Conservation (phyloP, 2,888 invertebrate genomes). For the Tipula helvola region DNA sequence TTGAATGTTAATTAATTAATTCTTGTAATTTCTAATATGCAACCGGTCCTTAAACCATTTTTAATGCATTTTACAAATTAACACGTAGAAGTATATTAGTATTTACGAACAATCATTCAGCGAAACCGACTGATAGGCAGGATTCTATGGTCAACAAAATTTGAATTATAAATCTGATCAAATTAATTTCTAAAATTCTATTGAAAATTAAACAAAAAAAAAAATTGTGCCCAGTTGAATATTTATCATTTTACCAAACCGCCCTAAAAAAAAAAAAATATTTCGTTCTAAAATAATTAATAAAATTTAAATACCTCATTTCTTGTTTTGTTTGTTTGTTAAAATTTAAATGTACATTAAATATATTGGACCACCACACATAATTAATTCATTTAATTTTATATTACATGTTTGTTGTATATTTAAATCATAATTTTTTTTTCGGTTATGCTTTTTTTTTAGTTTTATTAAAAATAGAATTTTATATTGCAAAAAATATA, state of each 20-base stretch:
- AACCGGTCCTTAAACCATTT: too few species aligned
- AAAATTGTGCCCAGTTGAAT: too few species aligned
- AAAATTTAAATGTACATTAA: neutral
- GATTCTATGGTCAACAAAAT: too few species aligned
- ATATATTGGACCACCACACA: neutral
- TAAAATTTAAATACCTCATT: neutral
- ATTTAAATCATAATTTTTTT: neutral
- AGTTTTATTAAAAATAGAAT: neutral
- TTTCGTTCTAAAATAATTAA: neutral
- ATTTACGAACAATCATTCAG: too few species aligned
- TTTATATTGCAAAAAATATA: neutral
- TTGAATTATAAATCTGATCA: too few species aligned
- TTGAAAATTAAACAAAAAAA: too few species aligned
- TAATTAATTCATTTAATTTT: neutral
- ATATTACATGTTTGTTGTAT: neutral
- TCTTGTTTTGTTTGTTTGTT: neutral
- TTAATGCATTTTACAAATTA: too few species aligned
- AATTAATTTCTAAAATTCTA: too few species aligned
- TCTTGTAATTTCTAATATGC: too few species aligned
- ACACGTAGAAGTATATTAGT: too few species aligned
- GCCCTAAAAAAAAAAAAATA: neutral
- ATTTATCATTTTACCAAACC: neutral
- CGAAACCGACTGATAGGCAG: too few species aligned
- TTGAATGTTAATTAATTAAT: too few species aligned
- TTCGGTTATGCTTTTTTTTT: neutral